Percentiles rank a stretch among this genome's conserved stretches.
Conservation (phyloP, 2,797 vertebrate species). For the Coccyzus lansbergi region DNA sequence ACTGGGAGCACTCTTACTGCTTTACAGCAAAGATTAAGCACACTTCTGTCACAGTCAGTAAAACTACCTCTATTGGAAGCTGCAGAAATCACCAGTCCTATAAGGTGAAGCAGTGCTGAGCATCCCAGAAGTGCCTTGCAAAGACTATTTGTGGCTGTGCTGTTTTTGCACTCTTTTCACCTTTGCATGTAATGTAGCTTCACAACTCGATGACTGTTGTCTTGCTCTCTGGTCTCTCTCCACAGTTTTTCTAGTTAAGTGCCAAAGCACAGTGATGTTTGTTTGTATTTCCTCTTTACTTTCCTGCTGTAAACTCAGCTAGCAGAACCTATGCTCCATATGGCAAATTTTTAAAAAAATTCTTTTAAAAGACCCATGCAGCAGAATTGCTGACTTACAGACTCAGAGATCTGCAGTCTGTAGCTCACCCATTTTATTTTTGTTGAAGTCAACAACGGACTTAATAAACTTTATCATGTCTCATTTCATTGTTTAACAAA, state of each 20-base stretch:
- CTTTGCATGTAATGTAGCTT: neutral
- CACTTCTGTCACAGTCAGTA: neutral
- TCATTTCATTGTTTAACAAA: neutral
- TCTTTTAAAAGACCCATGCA: neutral
- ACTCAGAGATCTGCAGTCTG: neutral
- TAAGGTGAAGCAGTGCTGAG: neutral
- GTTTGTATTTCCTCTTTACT: neutral
- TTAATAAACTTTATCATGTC: neutral
- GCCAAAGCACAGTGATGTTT: neutral
- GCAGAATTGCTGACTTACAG: neutral
- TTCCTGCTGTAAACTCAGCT: neutral
- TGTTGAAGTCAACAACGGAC: neutral
- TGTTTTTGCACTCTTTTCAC: neutral
- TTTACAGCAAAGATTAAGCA: neutral
- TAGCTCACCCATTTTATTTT: neutral
- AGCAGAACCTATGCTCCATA: neutral
- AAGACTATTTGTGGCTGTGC: neutral
- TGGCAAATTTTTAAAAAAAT: too few relatives aligned
- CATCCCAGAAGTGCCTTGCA: neutral
- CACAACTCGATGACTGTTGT: neutral
- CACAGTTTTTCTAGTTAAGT: neutral
- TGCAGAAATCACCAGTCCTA: neutral
- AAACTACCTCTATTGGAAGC: fast-evolving
- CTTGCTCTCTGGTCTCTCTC: neutral
- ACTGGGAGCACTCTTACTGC: neutral